These are phyloP conservation scores for Ochropacha duplaris DNA, from an alignment of 2,888 invertebrate species.

Conservation along the genomic window DNA sequence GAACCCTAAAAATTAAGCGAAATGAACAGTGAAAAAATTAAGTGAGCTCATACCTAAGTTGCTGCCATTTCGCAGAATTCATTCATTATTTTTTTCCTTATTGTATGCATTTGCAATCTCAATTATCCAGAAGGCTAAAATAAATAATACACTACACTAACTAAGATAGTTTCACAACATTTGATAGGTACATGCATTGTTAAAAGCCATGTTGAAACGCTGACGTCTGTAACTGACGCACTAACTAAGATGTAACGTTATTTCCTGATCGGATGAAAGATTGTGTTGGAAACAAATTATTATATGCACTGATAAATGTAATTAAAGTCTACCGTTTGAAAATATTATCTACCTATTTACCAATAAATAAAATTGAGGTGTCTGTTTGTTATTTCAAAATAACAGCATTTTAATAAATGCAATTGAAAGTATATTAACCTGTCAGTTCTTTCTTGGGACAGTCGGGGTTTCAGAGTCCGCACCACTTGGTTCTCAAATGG, in stretches of 20 bases:
- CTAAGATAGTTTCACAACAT: not conserved
- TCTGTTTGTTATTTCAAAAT: no score
- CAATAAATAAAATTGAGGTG: no score
- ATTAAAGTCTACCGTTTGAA: not conserved
- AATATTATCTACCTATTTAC: no score
- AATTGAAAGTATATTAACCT: no score
- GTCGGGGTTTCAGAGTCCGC: no score
- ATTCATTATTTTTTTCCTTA: not conserved
- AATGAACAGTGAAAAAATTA: conserved; percentile 8
- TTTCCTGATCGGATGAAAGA: not conserved
- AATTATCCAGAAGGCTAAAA: not conserved
- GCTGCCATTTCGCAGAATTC: not conserved
- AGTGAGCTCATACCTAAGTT: conserved; percentile 3
- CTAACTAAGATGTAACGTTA: not conserved
- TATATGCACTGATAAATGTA: conserved; percentile 4
- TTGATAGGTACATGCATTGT: not conserved
- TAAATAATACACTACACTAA: not conserved
- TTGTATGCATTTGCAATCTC: not conserved
- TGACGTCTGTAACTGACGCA: not conserved
- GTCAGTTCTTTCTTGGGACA: no score
- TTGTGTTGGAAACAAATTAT: not conserved
- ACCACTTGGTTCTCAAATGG: no score
- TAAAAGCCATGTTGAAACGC: not conserved
- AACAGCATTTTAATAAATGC: no score
- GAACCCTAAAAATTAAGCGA: not conserved